These are phyloP conservation scores for Danionella dracula DNA, from an alignment of 2,797 vertebrate genomes.

Conservation along the genomic window DNA sequence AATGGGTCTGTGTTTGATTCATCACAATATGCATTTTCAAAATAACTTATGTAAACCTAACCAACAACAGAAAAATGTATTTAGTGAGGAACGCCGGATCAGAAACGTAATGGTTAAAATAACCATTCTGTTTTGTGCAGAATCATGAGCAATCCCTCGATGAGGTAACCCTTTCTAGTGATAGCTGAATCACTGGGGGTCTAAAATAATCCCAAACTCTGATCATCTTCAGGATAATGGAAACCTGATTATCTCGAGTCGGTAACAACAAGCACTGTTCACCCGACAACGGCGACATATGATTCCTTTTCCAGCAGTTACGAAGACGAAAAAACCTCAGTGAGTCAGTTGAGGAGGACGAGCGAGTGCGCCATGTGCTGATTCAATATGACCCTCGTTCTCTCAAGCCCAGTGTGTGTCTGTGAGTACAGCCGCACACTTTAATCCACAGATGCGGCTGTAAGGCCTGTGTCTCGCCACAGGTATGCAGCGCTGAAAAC, in stretches of 20 bases:
- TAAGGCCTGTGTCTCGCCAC: slow-evolving; percentile 70
- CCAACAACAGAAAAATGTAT: too few species aligned
- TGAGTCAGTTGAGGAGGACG: slow-evolving; percentile 1
- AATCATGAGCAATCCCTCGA: too few species aligned
- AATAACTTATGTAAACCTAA: too few species aligned
- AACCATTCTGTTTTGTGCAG: too few species aligned
- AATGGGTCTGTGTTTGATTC: too few species aligned
- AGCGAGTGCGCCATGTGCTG: slow-evolving; percentile 11
- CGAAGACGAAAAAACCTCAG: background rate
- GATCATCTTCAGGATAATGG: background rate
- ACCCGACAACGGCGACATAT: background rate
- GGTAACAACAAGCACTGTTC: slow-evolving; percentile 25
- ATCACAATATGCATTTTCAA: too few species aligned
- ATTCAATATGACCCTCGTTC: slow-evolving; percentile 9
- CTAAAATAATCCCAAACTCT: background rate
- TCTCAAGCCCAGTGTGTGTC: slow-evolving; percentile 5
- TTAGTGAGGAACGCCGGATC: too few species aligned
- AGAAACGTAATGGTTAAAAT: too few species aligned
- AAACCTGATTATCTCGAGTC: slow-evolving; percentile 21
- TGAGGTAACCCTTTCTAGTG: too few species aligned
- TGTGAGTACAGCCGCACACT: slow-evolving; percentile 54
- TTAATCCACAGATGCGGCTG: slow-evolving; percentile 60
- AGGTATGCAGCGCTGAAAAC: slow-evolving; percentile 73
- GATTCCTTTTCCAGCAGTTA: slow-evolving; percentile 15
- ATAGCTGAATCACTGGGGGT: too few species aligned